Evolutionary conservation across 53 echinoderm and acorn worm genomes (phyloP).

Genomic region (Pentamera pediparva): DNA sequence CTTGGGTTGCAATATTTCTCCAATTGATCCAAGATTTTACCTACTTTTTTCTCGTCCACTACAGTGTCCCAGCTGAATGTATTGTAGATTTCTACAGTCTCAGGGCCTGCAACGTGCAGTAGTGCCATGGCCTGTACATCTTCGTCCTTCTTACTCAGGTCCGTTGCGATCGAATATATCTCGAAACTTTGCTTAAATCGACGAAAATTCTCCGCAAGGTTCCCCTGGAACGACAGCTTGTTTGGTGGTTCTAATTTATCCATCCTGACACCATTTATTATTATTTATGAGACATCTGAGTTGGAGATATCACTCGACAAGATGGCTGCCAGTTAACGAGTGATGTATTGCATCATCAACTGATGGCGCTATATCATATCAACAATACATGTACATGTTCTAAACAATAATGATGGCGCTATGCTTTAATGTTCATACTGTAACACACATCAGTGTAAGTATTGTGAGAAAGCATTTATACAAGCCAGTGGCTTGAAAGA

Average conservation of each 20-base stretch:
- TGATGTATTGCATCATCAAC: no score
- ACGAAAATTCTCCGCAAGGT: not conserved
- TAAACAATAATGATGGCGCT: no score
- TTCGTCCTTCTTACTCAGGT: not conserved
- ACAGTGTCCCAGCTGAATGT: not conserved
- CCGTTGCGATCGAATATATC: not conserved
- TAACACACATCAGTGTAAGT: no score
- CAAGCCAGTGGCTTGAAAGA: no score
- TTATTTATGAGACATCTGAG: no score
- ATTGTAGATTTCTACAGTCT: not conserved
- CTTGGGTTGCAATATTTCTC: not conserved
- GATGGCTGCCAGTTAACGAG: no score
- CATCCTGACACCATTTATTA: constrained; percentile 10
- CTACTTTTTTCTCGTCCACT: not conserved
- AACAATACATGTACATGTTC: no score
- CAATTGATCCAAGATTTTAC: not conserved
- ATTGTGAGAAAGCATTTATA: no score
- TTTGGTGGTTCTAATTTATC: not conserved
- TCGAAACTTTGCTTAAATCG: not conserved
- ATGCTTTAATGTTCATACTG: no score
- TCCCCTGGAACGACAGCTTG: not conserved
- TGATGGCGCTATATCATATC: no score
- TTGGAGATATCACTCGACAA: no score
- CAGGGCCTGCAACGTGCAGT: not conserved
- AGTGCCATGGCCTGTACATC: not conserved